Conservation (phyloP, 2,888 invertebrate genomes). For the Cyrtodaria siliqua region DNA sequence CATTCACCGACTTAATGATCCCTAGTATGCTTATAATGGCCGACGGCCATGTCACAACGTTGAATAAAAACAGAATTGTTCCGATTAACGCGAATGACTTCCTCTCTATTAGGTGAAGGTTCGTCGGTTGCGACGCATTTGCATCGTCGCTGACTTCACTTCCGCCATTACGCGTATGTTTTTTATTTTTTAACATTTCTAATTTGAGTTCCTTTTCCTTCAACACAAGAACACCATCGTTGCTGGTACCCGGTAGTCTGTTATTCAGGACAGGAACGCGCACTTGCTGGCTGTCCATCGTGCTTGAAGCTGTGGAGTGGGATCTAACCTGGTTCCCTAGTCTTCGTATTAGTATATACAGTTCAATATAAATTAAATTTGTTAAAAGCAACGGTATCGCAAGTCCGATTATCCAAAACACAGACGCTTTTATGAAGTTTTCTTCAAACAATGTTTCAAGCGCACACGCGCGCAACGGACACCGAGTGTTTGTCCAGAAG, state of each 20-base stretch:
- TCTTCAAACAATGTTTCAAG: slow-evolving; percentile 7
- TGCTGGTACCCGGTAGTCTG: too few relatives aligned
- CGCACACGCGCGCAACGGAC: background rate
- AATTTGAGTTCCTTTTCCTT: too few relatives aligned
- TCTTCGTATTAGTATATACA: background rate
- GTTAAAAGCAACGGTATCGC: background rate
- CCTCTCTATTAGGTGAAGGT: background rate
- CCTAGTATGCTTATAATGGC: background rate
- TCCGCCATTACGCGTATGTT: too few relatives aligned
- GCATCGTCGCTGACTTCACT: too few relatives aligned
- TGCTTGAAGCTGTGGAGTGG: background rate
- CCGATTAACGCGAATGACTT: background rate
- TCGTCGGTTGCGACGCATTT: background rate
- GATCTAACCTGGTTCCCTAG: background rate
- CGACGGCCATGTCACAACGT: background rate
- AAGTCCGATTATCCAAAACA: background rate
- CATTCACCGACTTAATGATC: background rate
- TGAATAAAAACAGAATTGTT: background rate
- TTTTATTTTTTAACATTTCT: too few relatives aligned
- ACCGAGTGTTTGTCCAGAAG: background rate
- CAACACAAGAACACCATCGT: too few relatives aligned
- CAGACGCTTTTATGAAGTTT: background rate
- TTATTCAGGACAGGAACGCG: too few relatives aligned
- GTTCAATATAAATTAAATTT: background rate
- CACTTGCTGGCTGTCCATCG: too few relatives aligned